A percentile compares a stretch with the other conserved stretches of the same genome.
Evolutionary conservation across 2,113 vertebrate genomes (phyloP).

Genomic region (Mobula hypostoma): DNA sequence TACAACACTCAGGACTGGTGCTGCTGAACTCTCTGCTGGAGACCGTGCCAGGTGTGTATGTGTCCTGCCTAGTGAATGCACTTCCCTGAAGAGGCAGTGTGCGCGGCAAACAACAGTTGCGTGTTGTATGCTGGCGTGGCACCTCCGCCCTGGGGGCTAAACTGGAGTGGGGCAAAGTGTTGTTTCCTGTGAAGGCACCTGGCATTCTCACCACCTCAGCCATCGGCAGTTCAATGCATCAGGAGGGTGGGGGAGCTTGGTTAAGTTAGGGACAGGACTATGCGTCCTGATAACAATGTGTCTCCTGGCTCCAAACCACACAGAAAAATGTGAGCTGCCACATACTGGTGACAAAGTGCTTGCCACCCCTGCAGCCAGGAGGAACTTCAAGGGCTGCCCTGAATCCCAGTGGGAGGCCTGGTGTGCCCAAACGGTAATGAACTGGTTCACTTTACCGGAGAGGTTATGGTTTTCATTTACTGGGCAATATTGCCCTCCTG

Average conservation of each 20-base stretch:
- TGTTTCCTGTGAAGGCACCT: not conserved
- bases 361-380: too few relatives aligned
- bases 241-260: too few relatives aligned
- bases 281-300: too few relatives aligned
- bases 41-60: slow-evolving; percentile 72
- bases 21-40: slow-evolving; percentile 78
- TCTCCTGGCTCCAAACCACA: too few relatives aligned
- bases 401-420: not conserved
- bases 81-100: rapidly evolving
- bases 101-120: not conserved
- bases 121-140: not conserved
- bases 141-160: not conserved
- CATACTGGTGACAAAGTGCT: too few relatives aligned
- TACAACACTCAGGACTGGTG: slow-evolving; percentile 73
- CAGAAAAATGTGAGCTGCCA: too few relatives aligned
- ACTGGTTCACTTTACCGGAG: not conserved
- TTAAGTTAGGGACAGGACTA: too few relatives aligned
- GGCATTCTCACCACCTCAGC: not conserved
- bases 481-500: too few relatives aligned
- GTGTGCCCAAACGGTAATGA: not conserved
- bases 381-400: too few relatives aligned
- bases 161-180: too few relatives aligned
- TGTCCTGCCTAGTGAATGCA: not conserved
- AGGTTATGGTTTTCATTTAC: not conserved
- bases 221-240: not conserved